Percentiles rank a stretch among this genome's conserved stretches.
phyloP scores from a whole-genome alignment of 2,113 vertebrate species.

The Ahaetulla prasina region DNA sequence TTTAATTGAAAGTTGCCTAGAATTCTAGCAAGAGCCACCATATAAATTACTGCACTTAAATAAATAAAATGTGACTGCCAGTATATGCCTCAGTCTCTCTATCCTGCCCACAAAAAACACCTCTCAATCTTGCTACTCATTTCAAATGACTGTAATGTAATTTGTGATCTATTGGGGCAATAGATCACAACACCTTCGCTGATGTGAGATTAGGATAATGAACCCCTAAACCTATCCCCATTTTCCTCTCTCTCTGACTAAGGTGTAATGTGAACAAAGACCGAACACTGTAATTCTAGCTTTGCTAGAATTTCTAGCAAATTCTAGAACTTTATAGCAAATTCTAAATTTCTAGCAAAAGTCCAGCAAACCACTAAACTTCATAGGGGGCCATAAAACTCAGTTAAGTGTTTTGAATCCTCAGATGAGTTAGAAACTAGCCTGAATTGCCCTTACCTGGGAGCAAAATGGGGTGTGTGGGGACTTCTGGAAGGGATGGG shows the following conservation, averaged over 20 bases:
- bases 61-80: not conserved
- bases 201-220: not conserved
- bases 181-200: not conserved
- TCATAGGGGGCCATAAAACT: not conserved
- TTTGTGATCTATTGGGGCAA: not conserved
- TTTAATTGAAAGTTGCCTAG: not conserved
- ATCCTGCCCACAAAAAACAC: not conserved
- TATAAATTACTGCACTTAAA: not conserved
- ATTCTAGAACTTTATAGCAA: no score
- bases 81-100: not conserved
- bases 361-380: not conserved
- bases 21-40: not conserved
- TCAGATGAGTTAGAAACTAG: not conserved
- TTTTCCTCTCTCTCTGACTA: not conserved
- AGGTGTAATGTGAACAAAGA: not conserved
- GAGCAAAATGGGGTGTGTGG: no score
- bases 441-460: not conserved
- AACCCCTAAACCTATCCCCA: not conserved
- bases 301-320: not conserved
- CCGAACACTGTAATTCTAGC: not conserved
- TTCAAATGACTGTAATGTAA: not conserved
- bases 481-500: no score
- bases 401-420: not conserved
- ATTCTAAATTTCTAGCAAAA: no score
- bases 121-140: not conserved